Evolutionary conservation across 2,113 vertebrate species (phyloP).

Genomic region (Semnopithecus entellus): DNA sequence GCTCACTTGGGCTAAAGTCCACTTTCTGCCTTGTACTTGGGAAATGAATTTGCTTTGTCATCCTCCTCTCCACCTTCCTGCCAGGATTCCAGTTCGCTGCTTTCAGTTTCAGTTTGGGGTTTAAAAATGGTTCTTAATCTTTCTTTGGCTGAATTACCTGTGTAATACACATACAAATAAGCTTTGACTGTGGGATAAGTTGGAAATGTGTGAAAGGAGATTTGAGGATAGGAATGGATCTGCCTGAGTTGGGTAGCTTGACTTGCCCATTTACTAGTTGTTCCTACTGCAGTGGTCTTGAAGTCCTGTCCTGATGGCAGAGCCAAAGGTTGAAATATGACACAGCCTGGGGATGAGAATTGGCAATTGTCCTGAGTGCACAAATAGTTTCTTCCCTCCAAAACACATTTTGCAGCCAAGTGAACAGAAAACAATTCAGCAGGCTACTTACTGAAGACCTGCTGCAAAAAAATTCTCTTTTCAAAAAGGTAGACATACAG

Average conservation of each 20-base stretch:
- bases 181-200: background rate
- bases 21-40: slow-evolving; percentile 18
- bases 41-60: slow-evolving; percentile 83
- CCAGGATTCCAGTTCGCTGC: background rate
- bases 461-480: slow-evolving; percentile 36
- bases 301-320: slow-evolving; percentile 72
- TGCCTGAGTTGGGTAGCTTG: background rate
- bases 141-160: background rate
- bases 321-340: slow-evolving; percentile 78
- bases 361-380: slow-evolving; percentile 76
- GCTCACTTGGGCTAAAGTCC: background rate
- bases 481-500: background rate
- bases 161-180: background rate
- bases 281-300: slow-evolving; percentile 65
- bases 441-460: slow-evolving; percentile 50
- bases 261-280: slow-evolving; percentile 44
- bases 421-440: slow-evolving; percentile 67
- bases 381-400: slow-evolving; percentile 81
- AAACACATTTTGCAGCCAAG: slow-evolving; percentile 74
- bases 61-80: slow-evolving; percentile 72
- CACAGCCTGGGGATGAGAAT: slow-evolving; percentile 70
- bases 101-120: slow-evolving; percentile 79
- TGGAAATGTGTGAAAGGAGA: background rate
- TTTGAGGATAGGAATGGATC: background rate
- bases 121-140: slow-evolving; percentile 58